These are phyloP conservation scores for Galeopsomyia nigrocyanea DNA, from an alignment of 2,888 invertebrate species.

Conservation along the genomic window DNA sequence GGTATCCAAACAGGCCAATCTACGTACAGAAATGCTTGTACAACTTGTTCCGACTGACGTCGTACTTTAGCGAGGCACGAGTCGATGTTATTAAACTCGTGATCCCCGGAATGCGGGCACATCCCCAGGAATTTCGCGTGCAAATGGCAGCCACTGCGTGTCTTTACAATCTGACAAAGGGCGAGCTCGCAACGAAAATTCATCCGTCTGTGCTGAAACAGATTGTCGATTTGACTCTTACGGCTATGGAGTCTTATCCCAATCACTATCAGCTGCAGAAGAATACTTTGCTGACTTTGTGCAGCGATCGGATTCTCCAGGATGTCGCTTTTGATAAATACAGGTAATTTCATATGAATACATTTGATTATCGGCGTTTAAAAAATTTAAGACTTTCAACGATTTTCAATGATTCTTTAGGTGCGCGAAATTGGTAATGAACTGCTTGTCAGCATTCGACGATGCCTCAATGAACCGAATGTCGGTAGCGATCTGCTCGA, in stretches of 20 bases:
- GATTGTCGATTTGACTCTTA: slow-evolving; percentile 76
- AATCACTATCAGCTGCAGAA: slow-evolving; percentile 80
- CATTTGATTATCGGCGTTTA: background rate
- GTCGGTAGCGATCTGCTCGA: slow-evolving; percentile 85
- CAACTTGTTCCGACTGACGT: slow-evolving; percentile 73
- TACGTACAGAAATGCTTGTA: slow-evolving; percentile 79
- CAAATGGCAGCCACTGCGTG: slow-evolving; percentile 84
- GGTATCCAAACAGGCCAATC: slow-evolving; percentile 72
- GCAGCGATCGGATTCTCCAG: slow-evolving; percentile 83
- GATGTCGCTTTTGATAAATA: slow-evolving; percentile 78
- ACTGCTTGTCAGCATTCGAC: slow-evolving; percentile 78
- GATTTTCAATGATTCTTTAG: slow-evolving; percentile 62
- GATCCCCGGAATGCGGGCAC: slow-evolving; percentile 70
- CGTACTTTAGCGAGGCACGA: slow-evolving; percentile 70
- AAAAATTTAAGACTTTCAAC: background rate
- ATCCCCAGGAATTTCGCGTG: slow-evolving; percentile 74
- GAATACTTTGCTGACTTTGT: slow-evolving; percentile 79
- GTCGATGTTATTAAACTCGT: slow-evolving; percentile 76
- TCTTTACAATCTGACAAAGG: slow-evolving; percentile 79
- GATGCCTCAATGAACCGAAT: slow-evolving; percentile 81
- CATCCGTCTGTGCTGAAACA: slow-evolving; percentile 75
- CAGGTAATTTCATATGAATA: slow-evolving; percentile 54
- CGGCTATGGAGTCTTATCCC: slow-evolving; percentile 79
- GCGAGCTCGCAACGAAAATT: slow-evolving; percentile 75
- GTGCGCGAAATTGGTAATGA: slow-evolving; percentile 80